phyloP scores from a whole-genome alignment of 53 echinoderm and acorn worm species.

The Temnopleurus reevesii region DNA sequence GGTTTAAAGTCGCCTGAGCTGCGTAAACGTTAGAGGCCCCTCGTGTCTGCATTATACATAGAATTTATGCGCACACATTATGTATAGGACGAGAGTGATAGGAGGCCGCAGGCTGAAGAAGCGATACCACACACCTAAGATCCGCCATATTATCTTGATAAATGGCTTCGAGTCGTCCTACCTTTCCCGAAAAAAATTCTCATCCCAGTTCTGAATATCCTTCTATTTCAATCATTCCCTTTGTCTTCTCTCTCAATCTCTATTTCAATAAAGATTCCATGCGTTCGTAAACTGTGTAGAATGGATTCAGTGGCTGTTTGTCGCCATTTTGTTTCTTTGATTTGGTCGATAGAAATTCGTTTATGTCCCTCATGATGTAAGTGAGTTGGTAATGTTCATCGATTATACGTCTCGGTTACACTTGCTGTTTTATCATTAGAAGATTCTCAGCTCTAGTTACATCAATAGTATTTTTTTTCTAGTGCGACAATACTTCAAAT shows the following conservation, averaged over 20 bases:
- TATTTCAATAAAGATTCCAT: neutral
- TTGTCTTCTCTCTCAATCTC: neutral
- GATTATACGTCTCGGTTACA: neutral
- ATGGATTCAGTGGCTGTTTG: neutral
- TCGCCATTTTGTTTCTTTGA: neutral
- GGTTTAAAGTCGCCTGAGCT: neutral
- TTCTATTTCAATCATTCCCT: neutral
- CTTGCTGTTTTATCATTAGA: neutral
- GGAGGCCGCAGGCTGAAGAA: neutral
- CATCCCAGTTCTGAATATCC: neutral
- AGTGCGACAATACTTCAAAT: neutral
- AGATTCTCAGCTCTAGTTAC: neutral
- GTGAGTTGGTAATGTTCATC: slow-evolving; percentile 3
- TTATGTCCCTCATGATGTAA: neutral
- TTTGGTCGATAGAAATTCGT: neutral
- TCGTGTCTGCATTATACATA: neutral
- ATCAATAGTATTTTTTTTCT: neutral
- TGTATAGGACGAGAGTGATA: slow-evolving; percentile 10
- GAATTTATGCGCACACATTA: slow-evolving; percentile 42
- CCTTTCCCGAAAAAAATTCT: neutral
- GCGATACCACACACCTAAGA: slow-evolving; percentile 5
- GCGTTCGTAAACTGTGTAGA: neutral
- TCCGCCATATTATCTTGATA: neutral
- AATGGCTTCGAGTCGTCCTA: neutral
- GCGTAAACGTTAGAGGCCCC: slow-evolving; percentile 1